Evolutionary conservation across 2,113 vertebrate species (phyloP).

Genomic region (Pandion haliaetus): DNA sequence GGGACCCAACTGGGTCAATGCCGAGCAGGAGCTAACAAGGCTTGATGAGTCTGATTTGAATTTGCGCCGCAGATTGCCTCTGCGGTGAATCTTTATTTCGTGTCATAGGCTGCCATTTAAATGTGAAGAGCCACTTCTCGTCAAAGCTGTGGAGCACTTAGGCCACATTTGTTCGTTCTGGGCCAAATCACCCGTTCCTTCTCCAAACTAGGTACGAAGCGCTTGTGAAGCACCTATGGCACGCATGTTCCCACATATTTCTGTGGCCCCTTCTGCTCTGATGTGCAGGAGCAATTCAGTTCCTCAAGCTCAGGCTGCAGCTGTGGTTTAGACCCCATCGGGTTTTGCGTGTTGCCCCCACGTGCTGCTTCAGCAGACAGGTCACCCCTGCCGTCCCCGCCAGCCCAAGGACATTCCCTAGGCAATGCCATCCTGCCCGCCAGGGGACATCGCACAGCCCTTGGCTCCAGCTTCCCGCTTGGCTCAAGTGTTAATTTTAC

Average conservation of each 20-base stretch:
- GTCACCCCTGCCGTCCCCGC: neutral
- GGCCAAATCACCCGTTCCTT: neutral
- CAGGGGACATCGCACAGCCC: neutral
- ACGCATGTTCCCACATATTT: rapidly evolving
- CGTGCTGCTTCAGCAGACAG: neutral
- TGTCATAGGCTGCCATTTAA: neutral
- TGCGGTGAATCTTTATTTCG: neutral
- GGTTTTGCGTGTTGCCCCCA: neutral
- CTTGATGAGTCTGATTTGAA: neutral
- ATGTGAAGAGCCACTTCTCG: neutral
- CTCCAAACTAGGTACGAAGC: neutral
- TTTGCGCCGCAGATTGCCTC: neutral
- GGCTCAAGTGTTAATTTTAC: neutral
- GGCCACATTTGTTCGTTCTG: neutral
- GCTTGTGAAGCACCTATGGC: neutral
- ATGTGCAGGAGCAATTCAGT: too few relatives aligned
- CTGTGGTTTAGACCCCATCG: neutral
- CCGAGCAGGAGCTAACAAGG: neutral
- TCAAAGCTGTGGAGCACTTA: neutral
- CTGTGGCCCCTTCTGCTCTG: neutral
- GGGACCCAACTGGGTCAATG: neutral
- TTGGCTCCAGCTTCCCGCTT: neutral
- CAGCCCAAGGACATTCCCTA: neutral
- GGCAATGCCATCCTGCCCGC: too few relatives aligned
- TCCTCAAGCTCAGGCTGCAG: neutral